Evolutionary conservation across 2,113 vertebrate genomes (phyloP), one percentile per base, ranked within the genome.

Genomic region (Dipodomys merriami): DNA sequence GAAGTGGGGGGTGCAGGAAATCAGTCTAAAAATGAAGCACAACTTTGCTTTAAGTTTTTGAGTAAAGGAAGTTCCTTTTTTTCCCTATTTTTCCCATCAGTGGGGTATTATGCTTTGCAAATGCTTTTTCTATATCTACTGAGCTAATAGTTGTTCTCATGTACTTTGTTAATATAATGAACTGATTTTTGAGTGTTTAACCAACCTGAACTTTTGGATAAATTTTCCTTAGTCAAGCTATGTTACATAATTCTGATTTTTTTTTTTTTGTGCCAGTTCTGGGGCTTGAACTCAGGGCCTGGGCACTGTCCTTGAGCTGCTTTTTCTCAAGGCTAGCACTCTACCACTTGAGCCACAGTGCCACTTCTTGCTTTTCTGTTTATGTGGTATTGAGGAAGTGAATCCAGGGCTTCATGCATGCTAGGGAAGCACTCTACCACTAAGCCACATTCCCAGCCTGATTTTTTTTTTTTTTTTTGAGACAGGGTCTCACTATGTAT

Each of bases 141-240:
- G 46, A 93, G 10, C 72, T 77, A 71, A 84, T 80, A 29, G 25
- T 12, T 84, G 1, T 44, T 30, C 25, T 78, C 30, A 33, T 91
- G 11, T 68, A 44, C 78, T 91, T 80, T 95, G 44, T 27, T 82
- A 80, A 22, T 65, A 13, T 85, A 83, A 65, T 87, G 86, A 87
- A 96, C 57, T 89, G 65, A 79, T 73, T 60, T 69, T 86, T 92
- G 82, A 90, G 83, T 83, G 7, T 73, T 74, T 60, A 90, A 49
- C 22, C 49, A 90, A 68, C 12, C 10, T 88, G 80, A 19, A 68
- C 15, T 86, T 88, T 33, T 74, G 76, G 39, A 25, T 86, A 95
- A 91, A 68, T 62, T 72, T 91, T 82, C 77, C 71, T 78, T 88
- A 44, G 29, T 88, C 9, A 83, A 77, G 62, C 20, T 86, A 15